phyloP scores from a whole-genome alignment of 2,113 vertebrate genomes.

The Misgurnus anguillicaudatus region DNA sequence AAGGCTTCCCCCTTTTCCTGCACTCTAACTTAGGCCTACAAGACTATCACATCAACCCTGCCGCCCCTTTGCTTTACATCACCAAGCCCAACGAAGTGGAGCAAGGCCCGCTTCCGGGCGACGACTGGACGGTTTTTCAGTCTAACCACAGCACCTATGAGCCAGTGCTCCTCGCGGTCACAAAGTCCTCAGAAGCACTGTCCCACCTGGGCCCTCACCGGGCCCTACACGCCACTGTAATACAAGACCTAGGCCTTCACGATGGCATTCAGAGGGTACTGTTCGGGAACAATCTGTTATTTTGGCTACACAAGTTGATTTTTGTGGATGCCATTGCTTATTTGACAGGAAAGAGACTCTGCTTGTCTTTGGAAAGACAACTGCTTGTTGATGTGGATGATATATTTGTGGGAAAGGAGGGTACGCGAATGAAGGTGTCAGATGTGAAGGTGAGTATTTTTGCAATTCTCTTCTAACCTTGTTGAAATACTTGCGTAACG shows the following conservation, averaged over 20 bases:
- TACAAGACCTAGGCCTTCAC: slow-evolving; percentile 93
- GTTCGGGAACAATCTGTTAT: slow-evolving; percentile 94
- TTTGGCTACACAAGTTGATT: slow-evolving; percentile 96
- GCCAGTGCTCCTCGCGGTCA: slow-evolving; percentile 90
- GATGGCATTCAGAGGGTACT: slow-evolving; percentile 95
- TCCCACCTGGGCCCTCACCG: slow-evolving; percentile 78
- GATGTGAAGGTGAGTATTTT: slow-evolving; percentile 89
- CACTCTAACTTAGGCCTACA: slow-evolving; percentile 92
- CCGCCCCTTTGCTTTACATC: slow-evolving; percentile 88
- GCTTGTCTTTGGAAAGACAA: slow-evolving; percentile 91
- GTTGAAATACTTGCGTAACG: background rate
- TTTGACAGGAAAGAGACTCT: slow-evolving; percentile 90
- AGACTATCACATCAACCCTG: slow-evolving; percentile 94
- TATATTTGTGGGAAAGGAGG: slow-evolving; percentile 98
- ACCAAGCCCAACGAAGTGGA: slow-evolving; percentile 93
- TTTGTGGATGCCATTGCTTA: slow-evolving; percentile 95
- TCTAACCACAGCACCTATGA: slow-evolving; percentile 98
- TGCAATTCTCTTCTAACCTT: background rate
- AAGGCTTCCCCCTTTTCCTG: slow-evolving; percentile 94
- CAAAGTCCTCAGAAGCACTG: slow-evolving; percentile 83
- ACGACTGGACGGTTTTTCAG: slow-evolving; percentile 98
- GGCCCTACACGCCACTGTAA: slow-evolving; percentile 86
- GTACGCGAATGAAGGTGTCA: slow-evolving; percentile 95
- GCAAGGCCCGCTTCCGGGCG: slow-evolving; percentile 89
- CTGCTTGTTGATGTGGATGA: slow-evolving; percentile 95